Evolutionary conservation across 2,113 vertebrate species (phyloP), one percentile per base, ranked within the genome.

Genomic region (Sapayoa aenigma): DNA sequence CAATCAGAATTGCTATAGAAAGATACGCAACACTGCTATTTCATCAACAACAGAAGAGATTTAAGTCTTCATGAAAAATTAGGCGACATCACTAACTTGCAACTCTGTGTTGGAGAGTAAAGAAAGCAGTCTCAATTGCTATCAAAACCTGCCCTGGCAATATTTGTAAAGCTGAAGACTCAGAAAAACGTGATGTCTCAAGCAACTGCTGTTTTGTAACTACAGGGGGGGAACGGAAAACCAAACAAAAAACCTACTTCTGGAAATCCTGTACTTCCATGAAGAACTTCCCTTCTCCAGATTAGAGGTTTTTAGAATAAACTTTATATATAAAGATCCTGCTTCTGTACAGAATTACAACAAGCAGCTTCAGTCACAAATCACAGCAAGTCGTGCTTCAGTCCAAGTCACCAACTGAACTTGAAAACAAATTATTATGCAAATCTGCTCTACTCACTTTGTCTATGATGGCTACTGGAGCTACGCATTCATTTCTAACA

Each of bases 391-490:
- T 60, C 25, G 66, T 7, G 83, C 25, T 50, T 76, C 62, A 87
- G 63, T 18, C 33, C 37, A 17, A 17, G 15, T 35, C 50, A 85
- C 17, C 59, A 74, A 21, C 23, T 56, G 21, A 74, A 75, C 50
- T 69, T 27, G 46, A 66, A 63, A 65, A 56, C 35, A 35, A 72
- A 73, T 50, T 55, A 41, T 27, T 68, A 47, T 3, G 10, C 37
- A 69, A 21, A 71, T 60, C 84, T 60, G 41, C 60, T 62, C 24
- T 14, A 60, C 11, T 41, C 23, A 56, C 46, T 69, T 73, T 27
- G 55, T 20, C 42, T 41, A 4, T 5, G 23, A 31, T 0, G 0
- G 30, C 44, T 50, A 33, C 2, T 55, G 33, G 49, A 73, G 37
- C 47, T 76, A 47, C 3, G 28, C 28, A 30, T 84, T 80, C 1